Conservation (phyloP, 2,888 invertebrate genomes). For the Bedellia somnulentella region DNA sequence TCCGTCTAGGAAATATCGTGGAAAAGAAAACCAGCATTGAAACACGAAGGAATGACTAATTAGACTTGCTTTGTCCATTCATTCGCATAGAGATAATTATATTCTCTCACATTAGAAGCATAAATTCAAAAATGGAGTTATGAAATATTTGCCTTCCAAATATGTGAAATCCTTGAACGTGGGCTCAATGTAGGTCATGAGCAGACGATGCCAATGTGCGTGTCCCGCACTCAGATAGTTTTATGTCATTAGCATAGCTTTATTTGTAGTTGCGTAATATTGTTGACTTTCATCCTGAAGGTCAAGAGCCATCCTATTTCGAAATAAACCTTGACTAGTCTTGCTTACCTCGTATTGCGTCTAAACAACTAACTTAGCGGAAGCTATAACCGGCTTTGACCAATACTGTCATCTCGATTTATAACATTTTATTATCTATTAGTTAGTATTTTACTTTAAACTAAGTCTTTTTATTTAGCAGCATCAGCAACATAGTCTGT, state of each 20-base stretch:
- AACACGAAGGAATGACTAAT: too few species aligned
- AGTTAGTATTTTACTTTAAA: too few species aligned
- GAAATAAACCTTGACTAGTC: conserved; percentile 53
- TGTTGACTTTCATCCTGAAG: conserved; percentile 62
- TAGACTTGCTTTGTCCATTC: too few species aligned
- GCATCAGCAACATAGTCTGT: too few species aligned
- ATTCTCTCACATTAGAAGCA: too few species aligned
- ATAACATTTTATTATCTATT: too few species aligned
- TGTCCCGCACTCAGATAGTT: conserved; percentile 25
- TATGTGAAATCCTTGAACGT: conserved; percentile 58
- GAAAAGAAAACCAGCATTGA: too few species aligned
- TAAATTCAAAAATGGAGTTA: conserved; percentile 17
- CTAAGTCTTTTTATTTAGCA: too few species aligned
- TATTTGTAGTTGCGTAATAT: conserved; percentile 46
- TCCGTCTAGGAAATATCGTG: too few species aligned
- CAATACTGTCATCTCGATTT: too few species aligned
- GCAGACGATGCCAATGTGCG: conserved; percentile 42
- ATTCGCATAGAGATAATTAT: too few species aligned
- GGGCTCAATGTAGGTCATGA: conserved; percentile 49
- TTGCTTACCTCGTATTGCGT: conserved; percentile 47
- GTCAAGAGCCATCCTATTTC: conserved; percentile 61
- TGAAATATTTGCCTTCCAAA: conserved; percentile 55
- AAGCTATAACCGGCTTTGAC: too few species aligned
- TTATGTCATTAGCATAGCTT: conserved; percentile 53
- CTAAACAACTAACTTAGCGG: conserved; percentile 38